Evolutionary conservation across 37 sponge, comb jelly and placozoan species (phyloP), one percentile per base, ranked within the genome.

Genomic region (Ephydatia muelleri): DNA sequence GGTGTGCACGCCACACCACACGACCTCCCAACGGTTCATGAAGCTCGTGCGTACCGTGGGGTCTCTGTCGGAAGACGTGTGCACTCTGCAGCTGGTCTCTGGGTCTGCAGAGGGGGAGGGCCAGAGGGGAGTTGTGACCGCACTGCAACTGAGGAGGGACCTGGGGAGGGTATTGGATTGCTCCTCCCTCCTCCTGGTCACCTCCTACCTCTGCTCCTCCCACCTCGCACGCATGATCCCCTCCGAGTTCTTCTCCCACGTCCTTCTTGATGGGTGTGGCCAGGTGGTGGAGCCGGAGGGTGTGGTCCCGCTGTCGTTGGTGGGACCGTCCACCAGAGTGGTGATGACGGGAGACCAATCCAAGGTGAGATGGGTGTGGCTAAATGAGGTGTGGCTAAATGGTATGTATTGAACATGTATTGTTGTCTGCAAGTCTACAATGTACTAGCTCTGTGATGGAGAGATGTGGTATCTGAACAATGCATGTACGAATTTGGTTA

Each of bases 271-370:
- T 78, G 91, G 86, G 36, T 87, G 78, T 22, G 81, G 87, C 8
- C 87, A 83, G 69, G 86, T 82, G 43, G 43, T 81, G 33, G 91
- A 91, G 83, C 87, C 91, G 37, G 91, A 91, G 65, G 72, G 78
- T 29, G 75, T 82, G 39, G 83, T 83, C 30, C 87, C 91, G 1
- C 72, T 91, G 28, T 81, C 34, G 16, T 28, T 91, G 72, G 87
- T 87, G 12, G 43, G 38, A 28, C 28, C 26, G 2, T 70, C 35
- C 49, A 91, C 91, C 33, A 86, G 83, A 75, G 76, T 91, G 38
- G 74, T 91, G 21, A 82, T 91, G 19, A 84, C 87, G 26, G 91
- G 91, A 49, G 91, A 91, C 31, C 76, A 74, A 19, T 28, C 78
- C 28, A 87, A 91, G 79, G 91, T 86, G 57, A 57, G 57, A 11